Conservation (phyloP, 2,888 invertebrate genomes). For the Diploptera punctata region DNA sequence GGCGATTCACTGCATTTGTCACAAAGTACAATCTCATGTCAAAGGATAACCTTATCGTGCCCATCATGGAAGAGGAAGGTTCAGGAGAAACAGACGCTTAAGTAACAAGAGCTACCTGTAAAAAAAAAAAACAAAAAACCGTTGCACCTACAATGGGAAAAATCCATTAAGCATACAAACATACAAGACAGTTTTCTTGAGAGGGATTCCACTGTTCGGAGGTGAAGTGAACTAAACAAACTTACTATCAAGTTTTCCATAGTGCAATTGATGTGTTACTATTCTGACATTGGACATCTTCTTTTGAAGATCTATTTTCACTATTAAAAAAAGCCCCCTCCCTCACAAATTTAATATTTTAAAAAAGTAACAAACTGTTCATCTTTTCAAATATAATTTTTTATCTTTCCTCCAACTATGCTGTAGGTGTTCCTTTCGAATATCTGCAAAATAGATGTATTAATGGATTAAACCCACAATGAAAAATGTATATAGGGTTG, state of each 20-base stretch:
- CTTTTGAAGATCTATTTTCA: not conserved
- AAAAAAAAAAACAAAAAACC: not conserved
- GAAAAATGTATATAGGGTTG: not conserved
- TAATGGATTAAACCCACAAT: not conserved
- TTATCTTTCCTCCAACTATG: too few relatives aligned
- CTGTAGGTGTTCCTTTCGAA: not conserved
- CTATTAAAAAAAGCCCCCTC: not conserved
- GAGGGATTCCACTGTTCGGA: not conserved
- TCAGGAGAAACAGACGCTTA: slow-evolving; percentile 62
- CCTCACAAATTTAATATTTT: not conserved
- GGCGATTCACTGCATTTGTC: slow-evolving; percentile 96
- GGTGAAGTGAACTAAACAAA: not conserved
- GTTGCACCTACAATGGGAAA: not conserved
- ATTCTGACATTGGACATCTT: not conserved
- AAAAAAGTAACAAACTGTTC: too few relatives aligned
- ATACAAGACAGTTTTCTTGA: not conserved
- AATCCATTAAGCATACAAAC: not conserved
- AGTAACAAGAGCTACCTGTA: slow-evolving; percentile 10
- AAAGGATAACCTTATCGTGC: slow-evolving; percentile 97
- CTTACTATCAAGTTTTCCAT: not conserved
- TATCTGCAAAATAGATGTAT: not conserved
- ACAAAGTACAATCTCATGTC: slow-evolving; percentile 99
- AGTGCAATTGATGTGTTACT: not conserved
- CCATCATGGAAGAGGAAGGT: slow-evolving; percentile 85
- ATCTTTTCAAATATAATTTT: too few relatives aligned